A percentile compares a stretch with the other conserved stretches of the same genome.
Conservation (phyloP, 2,797 vertebrate species). For the Sebastiscus tertius region DNA sequence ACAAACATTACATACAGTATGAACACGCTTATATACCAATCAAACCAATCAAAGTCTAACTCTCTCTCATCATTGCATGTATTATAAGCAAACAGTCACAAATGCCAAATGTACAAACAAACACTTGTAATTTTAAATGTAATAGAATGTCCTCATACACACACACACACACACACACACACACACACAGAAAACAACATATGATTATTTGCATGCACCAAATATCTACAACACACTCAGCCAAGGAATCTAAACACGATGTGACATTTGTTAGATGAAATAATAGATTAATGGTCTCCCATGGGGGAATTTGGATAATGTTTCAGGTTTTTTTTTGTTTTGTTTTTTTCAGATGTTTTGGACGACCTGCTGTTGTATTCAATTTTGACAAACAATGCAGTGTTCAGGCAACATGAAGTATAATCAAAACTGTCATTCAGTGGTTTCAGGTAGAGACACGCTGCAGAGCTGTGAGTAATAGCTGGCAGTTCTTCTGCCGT, state of each 20-base stretch:
- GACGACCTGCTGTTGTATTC: constrained; percentile 29
- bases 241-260: constrained; percentile 22
- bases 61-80: background rate
- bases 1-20: background rate
- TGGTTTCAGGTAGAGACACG: background rate
- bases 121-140: background rate
- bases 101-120: background rate
- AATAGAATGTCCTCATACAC: background rate
- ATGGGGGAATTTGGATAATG: constrained; percentile 35
- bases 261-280: constrained; percentile 43
- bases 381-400: constrained; percentile 33
- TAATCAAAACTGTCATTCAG: constrained; percentile 8
- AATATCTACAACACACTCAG: constrained; percentile 14
- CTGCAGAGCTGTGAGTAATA: background rate
- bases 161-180: background rate
- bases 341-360: constrained; percentile 27
- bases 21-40: background rate
- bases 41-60: background rate
- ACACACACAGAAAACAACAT: background rate
- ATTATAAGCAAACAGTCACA: background rate
- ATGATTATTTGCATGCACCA: background rate
- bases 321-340: constrained; percentile 5
- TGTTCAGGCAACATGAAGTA: constrained; percentile 10
- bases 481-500: background rate
- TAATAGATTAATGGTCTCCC: constrained; percentile 39